Conservation (phyloP, 1,140 invertebrate species). For the Papilio dardanus region DNA sequence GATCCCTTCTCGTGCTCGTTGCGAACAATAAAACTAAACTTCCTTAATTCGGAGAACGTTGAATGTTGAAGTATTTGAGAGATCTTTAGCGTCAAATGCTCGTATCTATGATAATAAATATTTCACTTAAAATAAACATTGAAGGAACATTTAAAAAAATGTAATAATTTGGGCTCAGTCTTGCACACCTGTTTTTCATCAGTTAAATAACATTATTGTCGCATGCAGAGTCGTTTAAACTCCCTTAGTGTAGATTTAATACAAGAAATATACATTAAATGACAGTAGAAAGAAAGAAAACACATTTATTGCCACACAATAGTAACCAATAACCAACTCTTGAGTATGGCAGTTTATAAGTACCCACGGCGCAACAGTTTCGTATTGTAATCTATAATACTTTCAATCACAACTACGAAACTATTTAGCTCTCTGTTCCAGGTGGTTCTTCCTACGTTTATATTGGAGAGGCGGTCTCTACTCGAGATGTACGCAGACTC, state of each 20-base stretch:
- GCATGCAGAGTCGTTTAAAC: too few relatives aligned
- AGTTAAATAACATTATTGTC: too few relatives aligned
- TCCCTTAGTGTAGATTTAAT: too few relatives aligned
- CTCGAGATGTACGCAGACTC: slow-evolving; percentile 99
- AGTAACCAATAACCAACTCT: too few relatives aligned
- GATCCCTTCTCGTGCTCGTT: not conserved
- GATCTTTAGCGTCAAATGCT: too few relatives aligned
- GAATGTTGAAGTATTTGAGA: not conserved
- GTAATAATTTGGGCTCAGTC: not conserved
- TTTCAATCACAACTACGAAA: not conserved
- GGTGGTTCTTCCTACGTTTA: slow-evolving; percentile 98
- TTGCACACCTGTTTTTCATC: not conserved
- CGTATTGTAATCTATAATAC: not conserved
- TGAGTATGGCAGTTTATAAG: too few relatives aligned
- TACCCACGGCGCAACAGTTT: not conserved
- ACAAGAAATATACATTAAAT: too few relatives aligned
- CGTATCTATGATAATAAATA: not conserved
- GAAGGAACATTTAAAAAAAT: not conserved
- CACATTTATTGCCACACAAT: too few relatives aligned
- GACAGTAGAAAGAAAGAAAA: too few relatives aligned
- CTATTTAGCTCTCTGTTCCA: slow-evolving; percentile 45
- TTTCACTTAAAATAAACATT: not conserved
- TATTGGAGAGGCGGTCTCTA: slow-evolving; percentile 96
- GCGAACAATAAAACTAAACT: not conserved
- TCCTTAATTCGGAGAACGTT: not conserved